phyloP scores from a whole-genome alignment of 2,888 invertebrate species.

The Limnephilus marmoratus region DNA sequence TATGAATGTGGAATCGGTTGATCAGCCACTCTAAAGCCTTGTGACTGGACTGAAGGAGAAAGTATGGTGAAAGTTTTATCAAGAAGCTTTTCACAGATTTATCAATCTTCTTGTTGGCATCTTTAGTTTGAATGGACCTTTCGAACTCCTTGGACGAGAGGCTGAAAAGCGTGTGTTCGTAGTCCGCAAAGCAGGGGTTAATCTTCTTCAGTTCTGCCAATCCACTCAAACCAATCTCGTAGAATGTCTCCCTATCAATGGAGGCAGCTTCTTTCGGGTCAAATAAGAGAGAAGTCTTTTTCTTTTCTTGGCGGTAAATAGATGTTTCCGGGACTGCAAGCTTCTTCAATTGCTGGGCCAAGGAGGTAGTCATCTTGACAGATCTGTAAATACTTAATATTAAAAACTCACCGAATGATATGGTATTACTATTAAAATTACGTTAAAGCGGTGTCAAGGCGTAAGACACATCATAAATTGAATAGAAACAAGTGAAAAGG shows the following conservation, averaged over 20 bases:
- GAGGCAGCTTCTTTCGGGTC: slow-evolving; percentile 93
- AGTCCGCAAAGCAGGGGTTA: slow-evolving; percentile 85
- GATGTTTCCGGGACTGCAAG: slow-evolving; percentile 87
- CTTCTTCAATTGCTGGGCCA: slow-evolving; percentile 87
- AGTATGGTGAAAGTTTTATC: slow-evolving; percentile 90
- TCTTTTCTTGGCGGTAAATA: slow-evolving; percentile 81
- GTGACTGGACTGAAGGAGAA: slow-evolving; percentile 88
- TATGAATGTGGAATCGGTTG: slow-evolving; percentile 91
- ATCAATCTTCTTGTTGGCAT: slow-evolving; percentile 87
- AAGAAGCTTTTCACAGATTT: slow-evolving; percentile 87
- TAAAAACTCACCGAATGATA: neutral
- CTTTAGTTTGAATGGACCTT: slow-evolving; percentile 85
- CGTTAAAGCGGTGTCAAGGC: too few relatives aligned
- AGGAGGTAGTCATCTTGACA: slow-evolving; percentile 81
- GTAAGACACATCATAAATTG: neutral
- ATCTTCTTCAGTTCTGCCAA: slow-evolving; percentile 88
- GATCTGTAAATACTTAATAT: slow-evolving; percentile 2
- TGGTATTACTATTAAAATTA: neutral
- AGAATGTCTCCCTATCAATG: slow-evolving; percentile 90
- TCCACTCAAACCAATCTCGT: slow-evolving; percentile 91
- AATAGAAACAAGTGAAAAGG: neutral
- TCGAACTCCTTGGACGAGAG: slow-evolving; percentile 87
- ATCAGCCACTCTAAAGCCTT: slow-evolving; percentile 98
- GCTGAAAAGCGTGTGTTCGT: slow-evolving; percentile 87
- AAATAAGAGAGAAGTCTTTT: slow-evolving; percentile 90